Evolutionary conservation across 2,797 vertebrate species (phyloP).

Genomic region (Carduelis carduelis): DNA sequence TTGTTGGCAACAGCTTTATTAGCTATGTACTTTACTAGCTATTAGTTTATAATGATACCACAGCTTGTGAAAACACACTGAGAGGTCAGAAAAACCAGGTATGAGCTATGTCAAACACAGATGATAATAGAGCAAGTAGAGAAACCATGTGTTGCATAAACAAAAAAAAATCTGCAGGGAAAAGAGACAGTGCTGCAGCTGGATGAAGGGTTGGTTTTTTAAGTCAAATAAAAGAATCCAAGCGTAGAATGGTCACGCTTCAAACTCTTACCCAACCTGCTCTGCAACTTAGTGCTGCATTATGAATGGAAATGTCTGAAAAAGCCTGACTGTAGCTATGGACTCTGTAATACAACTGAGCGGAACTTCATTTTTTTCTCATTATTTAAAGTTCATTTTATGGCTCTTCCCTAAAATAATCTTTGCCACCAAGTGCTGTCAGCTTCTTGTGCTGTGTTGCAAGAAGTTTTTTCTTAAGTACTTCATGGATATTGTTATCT

Average conservation of each 20-base stretch:
- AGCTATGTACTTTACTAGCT: not conserved
- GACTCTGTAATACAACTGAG: not conserved
- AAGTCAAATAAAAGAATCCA: not conserved
- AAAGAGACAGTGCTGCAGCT: not conserved
- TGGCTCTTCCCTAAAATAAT: not conserved
- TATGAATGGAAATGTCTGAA: not conserved
- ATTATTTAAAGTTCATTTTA: not conserved
- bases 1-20: not conserved
- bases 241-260: not conserved
- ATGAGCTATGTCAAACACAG: not conserved
- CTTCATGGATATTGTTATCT: not conserved
- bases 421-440: not conserved
- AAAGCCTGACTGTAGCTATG: not conserved
- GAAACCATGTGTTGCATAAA: not conserved
- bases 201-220: not conserved
- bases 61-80: not conserved
- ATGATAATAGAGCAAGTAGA: not conserved
- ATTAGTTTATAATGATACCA: not conserved
- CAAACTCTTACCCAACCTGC: not conserved
- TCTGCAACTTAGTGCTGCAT: conserved; percentile 4
- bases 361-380: not conserved
- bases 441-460: not conserved
- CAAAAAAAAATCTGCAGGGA: not conserved
- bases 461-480: not conserved
- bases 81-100: not conserved